Evolutionary conservation across 2,888 invertebrate genomes (phyloP), one percentile per base, ranked within the genome.

Genomic region (Dolichomitus sp.): DNA sequence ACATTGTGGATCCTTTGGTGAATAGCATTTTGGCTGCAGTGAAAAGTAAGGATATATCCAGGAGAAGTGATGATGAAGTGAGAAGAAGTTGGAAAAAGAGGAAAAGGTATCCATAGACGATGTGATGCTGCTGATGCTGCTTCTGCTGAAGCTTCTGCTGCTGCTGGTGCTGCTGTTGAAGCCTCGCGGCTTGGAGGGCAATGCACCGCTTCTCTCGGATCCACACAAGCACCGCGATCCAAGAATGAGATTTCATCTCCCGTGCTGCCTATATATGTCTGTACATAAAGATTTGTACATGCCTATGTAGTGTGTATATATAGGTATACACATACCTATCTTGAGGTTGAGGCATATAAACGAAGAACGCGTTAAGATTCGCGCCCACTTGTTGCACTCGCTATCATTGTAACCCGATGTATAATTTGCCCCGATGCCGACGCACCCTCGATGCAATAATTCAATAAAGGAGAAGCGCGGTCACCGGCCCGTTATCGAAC

Each of bases 181-280:
- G 80, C 73, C 75, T 75, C 37, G 69, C 75, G 70, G 80, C 69
- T 75, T 65, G 27, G 75, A 80, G 80, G 80, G 75, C 80, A 80
- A 75, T 80, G 80, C 80, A 80, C 80, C 80, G 75, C 70, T 75
- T 80, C 80, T 65, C 75, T 63, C 37, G 74, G 63, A 19, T 63
- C 63, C 75, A 54, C 75, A 75, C 80, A 75, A 80, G 77, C 61
- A 77, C 52, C 77, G 77, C 72, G 77, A 83, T 77, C 52, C 77
- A 72, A 68, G 81, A 83, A 78, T 81, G 73, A 81, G 84, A 84
- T 84, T 81, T 74, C 70, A 84, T 84, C 84, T 80, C 75, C 65
- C 54, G 66, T 30, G 33, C 33, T 75, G 54, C 40, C 77, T 63
- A 78, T 54, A 11, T 74, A 52, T 57, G 17, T 54, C n/a, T 74